Base-by-base conservation (phyloP, 2,888 invertebrate genomes). In the Megaustenia siamemsis region DNA sequence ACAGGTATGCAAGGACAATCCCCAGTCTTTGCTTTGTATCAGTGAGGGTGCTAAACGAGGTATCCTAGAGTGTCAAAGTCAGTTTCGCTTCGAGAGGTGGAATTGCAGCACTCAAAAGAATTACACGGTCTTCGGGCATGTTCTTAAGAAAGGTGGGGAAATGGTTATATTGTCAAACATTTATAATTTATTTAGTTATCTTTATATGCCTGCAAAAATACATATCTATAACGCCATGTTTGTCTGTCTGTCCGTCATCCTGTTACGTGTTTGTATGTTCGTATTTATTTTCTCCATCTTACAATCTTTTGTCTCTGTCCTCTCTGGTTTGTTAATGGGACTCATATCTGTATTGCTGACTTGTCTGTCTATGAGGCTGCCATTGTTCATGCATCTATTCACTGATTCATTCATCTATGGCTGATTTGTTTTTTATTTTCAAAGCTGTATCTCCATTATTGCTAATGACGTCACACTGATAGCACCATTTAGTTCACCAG, bases 21-120 rank as follows among this genome's bases (percentile, higher is more conserved):
- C 95, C 0, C 93, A 94, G 90, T 94, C 95, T 66, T 94, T 95
- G 84, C 92, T 93, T 68, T 94, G 95, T 86, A 95, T 95, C 77
- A 94, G 95, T 24, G 94, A 95, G 68, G 95, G 95, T 24, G 95
- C 95, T 2, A 91, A 94, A 53, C 92, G 94, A 63, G 95, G 95
- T 45, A 95, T 95, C 86, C 90, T 93, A 53, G 95, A 95, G 90
- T 95, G 95, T 88, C 95, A 95, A 90, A 93, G 93, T 82, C 95
- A 95, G 92, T 95, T 95, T 91, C 92, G 94, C 79, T 94, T 94
- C 89, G 95, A 95, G 90, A 92, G 95, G 21, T 95, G 95, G 95
- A 95, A 95, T 92, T 95, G 95, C 88, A 94, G 95, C 3, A 92
- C 93, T 0, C 87, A 87, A 79, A 86, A 83, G 85, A 92, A 89